Percentiles rank a stretch among this genome's conserved stretches.
Conservation (phyloP, 2,888 invertebrate species). For the Augiades crinisus region DNA sequence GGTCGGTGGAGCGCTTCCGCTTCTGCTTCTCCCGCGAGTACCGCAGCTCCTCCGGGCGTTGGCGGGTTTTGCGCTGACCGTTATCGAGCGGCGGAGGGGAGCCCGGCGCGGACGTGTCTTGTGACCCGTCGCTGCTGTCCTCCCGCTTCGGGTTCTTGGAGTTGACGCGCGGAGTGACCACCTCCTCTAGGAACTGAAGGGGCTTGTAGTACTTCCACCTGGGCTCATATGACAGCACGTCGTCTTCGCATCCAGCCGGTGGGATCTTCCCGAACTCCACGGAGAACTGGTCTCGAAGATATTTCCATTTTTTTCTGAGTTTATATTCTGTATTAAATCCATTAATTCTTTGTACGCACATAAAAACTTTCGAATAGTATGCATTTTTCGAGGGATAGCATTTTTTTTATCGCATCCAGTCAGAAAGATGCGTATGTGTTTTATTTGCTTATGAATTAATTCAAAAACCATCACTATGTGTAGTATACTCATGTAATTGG, state of each 20-base stretch:
- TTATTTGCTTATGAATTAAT: too few species aligned
- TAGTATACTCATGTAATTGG: too few species aligned
- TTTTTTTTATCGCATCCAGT: too few species aligned
- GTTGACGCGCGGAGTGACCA: slow-evolving; percentile 13
- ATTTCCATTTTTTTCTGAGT: slow-evolving; percentile 23
- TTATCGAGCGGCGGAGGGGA: not conserved
- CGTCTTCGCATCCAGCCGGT: not conserved
- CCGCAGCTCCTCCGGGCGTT: not conserved
- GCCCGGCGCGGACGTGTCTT: not conserved
- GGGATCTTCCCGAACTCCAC: slow-evolving; percentile 24
- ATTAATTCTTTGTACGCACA: too few species aligned
- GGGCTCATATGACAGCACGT: not conserved
- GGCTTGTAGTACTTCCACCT: slow-evolving; percentile 19
- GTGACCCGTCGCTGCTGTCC: slow-evolving; percentile 5
- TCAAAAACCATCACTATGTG: too few species aligned
- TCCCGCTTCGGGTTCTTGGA: slow-evolving; percentile 12
- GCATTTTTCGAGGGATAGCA: too few species aligned
- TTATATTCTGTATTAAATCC: slow-evolving; percentile 13
- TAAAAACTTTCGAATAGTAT: too few species aligned
- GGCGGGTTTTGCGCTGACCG: not conserved
- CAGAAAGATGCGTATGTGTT: too few species aligned
- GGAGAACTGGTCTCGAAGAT: slow-evolving; percentile 21
- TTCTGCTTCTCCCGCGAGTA: not conserved
- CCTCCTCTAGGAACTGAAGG: slow-evolving; percentile 19
- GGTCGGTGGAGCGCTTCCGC: not conserved